Conservation (phyloP, 1,140 invertebrate species). For the Stenopsyche tienmushanensis region DNA sequence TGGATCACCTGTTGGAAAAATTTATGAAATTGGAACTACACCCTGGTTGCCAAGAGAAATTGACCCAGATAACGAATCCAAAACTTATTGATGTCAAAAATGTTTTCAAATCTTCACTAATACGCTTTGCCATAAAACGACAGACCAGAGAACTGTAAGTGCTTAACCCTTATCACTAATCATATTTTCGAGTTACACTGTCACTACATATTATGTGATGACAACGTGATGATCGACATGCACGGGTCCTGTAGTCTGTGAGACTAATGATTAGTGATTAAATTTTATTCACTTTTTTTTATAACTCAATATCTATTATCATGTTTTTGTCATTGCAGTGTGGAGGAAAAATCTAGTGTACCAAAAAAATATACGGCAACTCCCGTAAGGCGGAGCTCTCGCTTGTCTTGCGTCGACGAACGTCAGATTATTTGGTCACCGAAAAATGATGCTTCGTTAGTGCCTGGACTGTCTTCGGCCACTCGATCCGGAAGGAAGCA, state of each 20-base stretch:
- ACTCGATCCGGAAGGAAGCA: constrained; percentile 14
- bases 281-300: no score
- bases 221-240: no score
- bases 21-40: constrained; percentile 60
- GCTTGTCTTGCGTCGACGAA: constrained; percentile 38
- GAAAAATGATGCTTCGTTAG: not conserved
- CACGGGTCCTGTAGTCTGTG: no score
- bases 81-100: constrained; percentile 56
- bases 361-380: constrained; percentile 43
- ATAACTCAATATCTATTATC: no score
- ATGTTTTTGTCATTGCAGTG: no score
- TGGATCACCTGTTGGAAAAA: constrained; percentile 58
- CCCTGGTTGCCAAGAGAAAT: constrained; percentile 45
- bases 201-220: no score
- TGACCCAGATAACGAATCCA: constrained; percentile 41
- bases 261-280: no score
- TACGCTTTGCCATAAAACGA: constrained; percentile 57
- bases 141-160: constrained; percentile 44
- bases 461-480: not conserved
- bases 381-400: constrained; percentile 46
- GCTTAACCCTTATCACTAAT: no score
- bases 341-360: constrained; percentile 15
- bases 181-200: no score
- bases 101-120: constrained; percentile 59
- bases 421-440: not conserved